Evolutionary conservation across 1,140 invertebrate species (phyloP).

Genomic region (Augochlora pura): DNA sequence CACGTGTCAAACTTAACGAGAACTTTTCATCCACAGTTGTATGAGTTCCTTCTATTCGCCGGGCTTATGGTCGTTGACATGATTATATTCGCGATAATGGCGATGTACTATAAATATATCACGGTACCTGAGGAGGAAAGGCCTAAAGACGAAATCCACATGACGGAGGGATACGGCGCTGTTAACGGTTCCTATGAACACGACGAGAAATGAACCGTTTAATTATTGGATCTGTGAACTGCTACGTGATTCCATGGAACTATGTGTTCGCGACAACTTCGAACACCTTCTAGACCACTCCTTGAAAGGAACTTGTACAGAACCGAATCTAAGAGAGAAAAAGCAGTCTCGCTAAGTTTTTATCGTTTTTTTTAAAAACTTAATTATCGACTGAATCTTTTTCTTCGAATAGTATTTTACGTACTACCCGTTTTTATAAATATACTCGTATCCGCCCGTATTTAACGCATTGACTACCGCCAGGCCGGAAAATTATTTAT

Average conservation of each 20-base stretch:
- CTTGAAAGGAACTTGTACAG: too few relatives aligned
- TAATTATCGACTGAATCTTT: too few relatives aligned
- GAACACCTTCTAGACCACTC: not conserved
- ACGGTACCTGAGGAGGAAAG: constrained; percentile 64
- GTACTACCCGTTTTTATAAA: too few relatives aligned
- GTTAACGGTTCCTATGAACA: constrained; percentile 54
- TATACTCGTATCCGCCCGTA: too few relatives aligned
- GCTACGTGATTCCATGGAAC: not conserved
- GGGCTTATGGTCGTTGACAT: constrained; percentile 92
- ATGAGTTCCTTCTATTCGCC: constrained; percentile 94
- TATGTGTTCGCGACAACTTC: not conserved
- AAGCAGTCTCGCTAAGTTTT: too few relatives aligned
- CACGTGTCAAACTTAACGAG: too few relatives aligned
- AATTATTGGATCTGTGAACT: not conserved
- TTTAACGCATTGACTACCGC: too few relatives aligned
- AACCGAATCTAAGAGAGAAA: too few relatives aligned
- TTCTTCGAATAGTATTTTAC: too few relatives aligned
- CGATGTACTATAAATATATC: constrained; percentile 86
- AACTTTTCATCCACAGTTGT: constrained; percentile 80
- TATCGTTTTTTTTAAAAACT: too few relatives aligned
- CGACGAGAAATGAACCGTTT: constrained; percentile 48
- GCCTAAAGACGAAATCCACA: constrained; percentile 51
- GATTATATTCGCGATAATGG: constrained; percentile 89
- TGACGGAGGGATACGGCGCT: constrained; percentile 54
- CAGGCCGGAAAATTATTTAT: too few relatives aligned